Base-by-base conservation (phyloP, 2,888 invertebrate genomes). In the Silvanus unidentatus region DNA sequence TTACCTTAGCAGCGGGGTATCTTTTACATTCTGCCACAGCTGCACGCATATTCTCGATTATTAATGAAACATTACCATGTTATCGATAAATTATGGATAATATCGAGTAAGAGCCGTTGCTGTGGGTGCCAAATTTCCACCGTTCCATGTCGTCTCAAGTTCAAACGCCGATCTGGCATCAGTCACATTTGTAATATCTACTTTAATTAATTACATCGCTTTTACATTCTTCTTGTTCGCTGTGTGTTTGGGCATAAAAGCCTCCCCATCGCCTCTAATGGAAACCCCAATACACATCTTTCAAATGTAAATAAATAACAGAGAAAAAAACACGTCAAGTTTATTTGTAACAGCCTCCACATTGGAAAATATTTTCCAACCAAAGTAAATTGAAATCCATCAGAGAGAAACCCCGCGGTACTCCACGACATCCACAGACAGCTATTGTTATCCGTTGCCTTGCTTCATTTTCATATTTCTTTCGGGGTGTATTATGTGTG, bases 361-460 rank as follows among this genome's bases (percentile, higher is more conserved):
- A 37, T 16, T 16, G 15, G 32, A 32, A 37, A 39, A 15, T 13
- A 39, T 39, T 22, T 28, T 27, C 22, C 55, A 57, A 56, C 60
- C 58, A 60, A 61, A 65, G 65, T 66, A 69, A 69, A 69, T 68
- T 69, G 68, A 69, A 69, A 69, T 68, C 69, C 68, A 67, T 67
- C 68, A 65, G 53, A 66, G 65, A 52, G 59, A 63, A 65, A 62
- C 59, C 65, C 66, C 65, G 61, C 64, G 60, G 56, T 63, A 62
- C 63, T 57, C 59, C 58, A 59, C 63, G 65, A 64, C 65, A 66
- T 65, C 60, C 62, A 61, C 59, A 59, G 63, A 58, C 63, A 57
- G 60, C 67, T 64, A 66, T 68, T 68, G 68, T 68, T 68, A 64
- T 66, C 64, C 61, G 57, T 53, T 58, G 60, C 60, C 60, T 57